A percentile compares a stretch with the other conserved stretches of the same genome.
phyloP scores from a whole-genome alignment of 2,888 invertebrate genomes.

The Hydroisotoma schaefferi region DNA sequence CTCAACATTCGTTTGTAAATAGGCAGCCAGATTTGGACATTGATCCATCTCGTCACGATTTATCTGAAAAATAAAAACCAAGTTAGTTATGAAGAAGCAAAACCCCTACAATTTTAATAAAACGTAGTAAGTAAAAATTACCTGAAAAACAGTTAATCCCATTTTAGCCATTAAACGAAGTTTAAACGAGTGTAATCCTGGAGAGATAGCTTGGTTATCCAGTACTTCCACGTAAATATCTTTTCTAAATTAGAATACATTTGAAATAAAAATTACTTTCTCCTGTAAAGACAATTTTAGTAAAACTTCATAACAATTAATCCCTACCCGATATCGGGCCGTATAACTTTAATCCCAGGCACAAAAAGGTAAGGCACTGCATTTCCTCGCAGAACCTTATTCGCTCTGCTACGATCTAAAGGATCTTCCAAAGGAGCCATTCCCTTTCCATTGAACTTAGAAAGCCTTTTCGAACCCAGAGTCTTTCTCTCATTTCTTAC shows the following conservation, averaged over 20 bases:
- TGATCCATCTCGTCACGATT: background rate
- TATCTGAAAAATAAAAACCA: background rate
- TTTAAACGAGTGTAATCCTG: background rate
- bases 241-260: background rate
- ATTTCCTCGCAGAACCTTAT: conserved; percentile 12
- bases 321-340: background rate
- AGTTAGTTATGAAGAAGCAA: no score
- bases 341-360: conserved; percentile 18
- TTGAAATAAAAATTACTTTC: background rate
- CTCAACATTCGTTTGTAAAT: no score
- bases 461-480: no score
- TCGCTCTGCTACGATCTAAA: no score
- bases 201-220: background rate
- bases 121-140: no score
- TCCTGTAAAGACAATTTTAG: background rate
- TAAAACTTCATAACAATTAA: background rate
- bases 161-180: background rate
- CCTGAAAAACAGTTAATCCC: background rate
- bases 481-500: no score
- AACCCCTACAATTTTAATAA: no score
- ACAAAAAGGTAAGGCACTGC: conserved; percentile 23
- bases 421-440: background rate
- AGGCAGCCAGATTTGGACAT: background rate
- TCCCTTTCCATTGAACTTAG: no score
- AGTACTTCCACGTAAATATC: background rate